These are phyloP conservation scores for Amphilophus citrinellus DNA, from an alignment of 2,113 vertebrate species.

Conservation along the genomic window DNA sequence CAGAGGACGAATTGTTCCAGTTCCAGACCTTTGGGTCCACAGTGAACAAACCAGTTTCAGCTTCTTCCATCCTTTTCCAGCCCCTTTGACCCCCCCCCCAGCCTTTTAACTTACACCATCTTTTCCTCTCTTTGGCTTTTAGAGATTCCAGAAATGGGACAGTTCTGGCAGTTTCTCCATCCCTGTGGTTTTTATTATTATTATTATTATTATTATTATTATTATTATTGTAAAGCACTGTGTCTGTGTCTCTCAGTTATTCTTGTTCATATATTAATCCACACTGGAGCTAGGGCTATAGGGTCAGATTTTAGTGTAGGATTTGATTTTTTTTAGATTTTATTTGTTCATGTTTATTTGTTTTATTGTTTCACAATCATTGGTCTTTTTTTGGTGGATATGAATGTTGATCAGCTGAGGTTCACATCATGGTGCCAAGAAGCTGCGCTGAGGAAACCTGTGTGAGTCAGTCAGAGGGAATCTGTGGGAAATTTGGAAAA, in stretches of 20 bases:
- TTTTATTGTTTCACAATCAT: slow-evolving; percentile 44
- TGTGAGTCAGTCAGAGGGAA: slow-evolving; percentile 1
- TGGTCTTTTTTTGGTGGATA: slow-evolving; percentile 43
- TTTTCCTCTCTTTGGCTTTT: slow-evolving; percentile 23
- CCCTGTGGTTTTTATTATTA: slow-evolving; percentile 74
- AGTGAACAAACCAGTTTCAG: slow-evolving; percentile 27
- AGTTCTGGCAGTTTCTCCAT: slow-evolving; percentile 49
- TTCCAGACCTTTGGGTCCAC: neutral
- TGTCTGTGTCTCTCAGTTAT: slow-evolving; percentile 66
- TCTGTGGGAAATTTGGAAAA: neutral
- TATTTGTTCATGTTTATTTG: slow-evolving; percentile 41
- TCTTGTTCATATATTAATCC: slow-evolving; percentile 79
- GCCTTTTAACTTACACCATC: slow-evolving; percentile 13
- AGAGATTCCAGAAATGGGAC: slow-evolving; percentile 58
- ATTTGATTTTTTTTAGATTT: slow-evolving; percentile 57
- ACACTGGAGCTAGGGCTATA: slow-evolving; percentile 87
- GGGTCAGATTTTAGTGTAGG: slow-evolving; percentile 66
- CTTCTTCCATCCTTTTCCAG: slow-evolving; percentile 2
- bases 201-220: neutral
- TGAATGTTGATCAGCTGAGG: slow-evolving; percentile 77
- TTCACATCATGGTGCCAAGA: neutral
- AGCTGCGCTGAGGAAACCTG: slow-evolving; percentile 39
- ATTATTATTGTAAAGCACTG: slow-evolving; percentile 85
- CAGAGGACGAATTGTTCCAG: neutral
- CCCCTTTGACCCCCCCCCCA: neutral